Percentiles rank a stretch among this genome's conserved stretches.
Evolutionary conservation across 2,113 vertebrate genomes (phyloP).

Genomic region (Phasianus colchicus): DNA sequence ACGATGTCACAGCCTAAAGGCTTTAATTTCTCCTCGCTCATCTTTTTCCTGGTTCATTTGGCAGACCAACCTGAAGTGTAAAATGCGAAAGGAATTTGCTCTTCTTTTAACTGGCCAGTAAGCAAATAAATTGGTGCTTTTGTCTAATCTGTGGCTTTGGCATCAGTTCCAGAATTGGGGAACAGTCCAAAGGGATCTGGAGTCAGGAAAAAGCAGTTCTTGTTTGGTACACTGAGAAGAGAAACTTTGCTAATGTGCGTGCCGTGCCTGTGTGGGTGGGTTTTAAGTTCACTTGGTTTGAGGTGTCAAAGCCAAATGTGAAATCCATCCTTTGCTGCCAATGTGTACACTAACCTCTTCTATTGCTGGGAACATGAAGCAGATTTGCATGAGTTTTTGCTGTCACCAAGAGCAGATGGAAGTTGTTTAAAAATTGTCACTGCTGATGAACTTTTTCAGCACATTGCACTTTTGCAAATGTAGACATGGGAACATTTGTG

Average conservation of each 20-base stretch:
- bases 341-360: background rate
- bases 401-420: constrained; percentile 10
- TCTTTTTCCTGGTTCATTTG: background rate
- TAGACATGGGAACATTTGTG: background rate
- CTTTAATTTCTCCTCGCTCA: background rate
- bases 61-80: background rate
- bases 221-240: background rate
- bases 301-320: background rate
- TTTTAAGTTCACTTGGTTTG: background rate
- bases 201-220: background rate
- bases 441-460: background rate
- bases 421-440: background rate
- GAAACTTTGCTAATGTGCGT: background rate
- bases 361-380: background rate
- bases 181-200: background rate
- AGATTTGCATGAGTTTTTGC: background rate
- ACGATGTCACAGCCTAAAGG: background rate
- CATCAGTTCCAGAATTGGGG: background rate
- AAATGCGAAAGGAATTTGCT: background rate
- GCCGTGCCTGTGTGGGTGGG: background rate
- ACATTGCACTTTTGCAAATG: background rate
- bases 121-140: background rate
- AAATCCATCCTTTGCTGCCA: background rate
- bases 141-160: background rate
- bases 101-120: background rate